Base-by-base conservation (phyloP, 2,797 vertebrate species). In the Bovichtus variegatus region DNA sequence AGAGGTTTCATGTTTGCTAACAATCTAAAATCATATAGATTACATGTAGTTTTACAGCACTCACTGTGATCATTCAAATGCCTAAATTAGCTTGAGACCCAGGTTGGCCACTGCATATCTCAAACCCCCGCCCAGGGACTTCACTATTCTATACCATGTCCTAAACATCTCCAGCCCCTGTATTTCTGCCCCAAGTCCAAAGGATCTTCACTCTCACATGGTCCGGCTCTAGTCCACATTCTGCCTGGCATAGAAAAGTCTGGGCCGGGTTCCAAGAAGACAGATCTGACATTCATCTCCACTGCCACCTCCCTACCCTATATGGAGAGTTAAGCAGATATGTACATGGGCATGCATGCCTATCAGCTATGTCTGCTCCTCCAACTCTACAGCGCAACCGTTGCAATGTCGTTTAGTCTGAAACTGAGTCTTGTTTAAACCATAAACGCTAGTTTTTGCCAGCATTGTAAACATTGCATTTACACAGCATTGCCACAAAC, bases 221-320 rank as follows among this genome's bases (percentile, higher is more conserved):
- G 64, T 63, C 74, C 86, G 81, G 84, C 75, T 64, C 49, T 16
- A 16, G 54, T 54, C 73, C 83, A 89, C 60, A 72, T 71, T 69
- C 81, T 77, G 46, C 58, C 55, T 82, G 73, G 70, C 83, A 67
- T 43, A 84, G 71, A 72, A 66, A 67, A 41, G 25, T 65, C 57
- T 50, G 74, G 87, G 80, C 78, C 63, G 19, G 8, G 29, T 61
- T 85, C 81, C 90, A 86, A 68, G 66, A 68, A 71, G 88, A 81
- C 78, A 82, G 63, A 85, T 66, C 73, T 59, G 57, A 46, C 46
- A 44, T 78, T 49, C 25, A 25, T 53, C 54, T 50, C 8, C 38
- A 21, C 10, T 53, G 72, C 55, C n/a, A 18, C 46, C 31, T 55
- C 15, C 12, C 15, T 16, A 29, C 40, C 10, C n/a, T 78, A 21